A percentile compares a stretch with the other conserved stretches of the same genome.
Conservation (phyloP, 2,797 vertebrate genomes). For the Aplochiton taeniatus region DNA sequence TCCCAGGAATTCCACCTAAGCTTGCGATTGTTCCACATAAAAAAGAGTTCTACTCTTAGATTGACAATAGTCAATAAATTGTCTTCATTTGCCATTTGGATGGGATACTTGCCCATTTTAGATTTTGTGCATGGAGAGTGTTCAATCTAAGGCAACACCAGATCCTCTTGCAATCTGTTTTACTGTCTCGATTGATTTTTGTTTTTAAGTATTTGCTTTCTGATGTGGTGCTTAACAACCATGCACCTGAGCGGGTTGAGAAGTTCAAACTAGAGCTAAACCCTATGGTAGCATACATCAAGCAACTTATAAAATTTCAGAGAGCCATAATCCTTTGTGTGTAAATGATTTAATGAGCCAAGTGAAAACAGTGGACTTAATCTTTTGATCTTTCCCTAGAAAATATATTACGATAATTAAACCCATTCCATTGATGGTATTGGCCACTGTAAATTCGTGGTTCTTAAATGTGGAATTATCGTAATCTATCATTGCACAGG, state of each 20-base stretch:
- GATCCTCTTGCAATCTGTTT: background rate
- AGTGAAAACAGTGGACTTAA: slow-evolving; percentile 62
- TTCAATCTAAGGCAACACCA: no score
- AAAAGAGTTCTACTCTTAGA: no score
- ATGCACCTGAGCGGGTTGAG: slow-evolving; percentile 49
- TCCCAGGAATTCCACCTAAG: slow-evolving; percentile 5
- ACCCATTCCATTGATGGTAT: slow-evolving; percentile 55
- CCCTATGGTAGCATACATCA: slow-evolving; percentile 51
- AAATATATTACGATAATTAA: slow-evolving; percentile 36
- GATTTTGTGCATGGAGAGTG: no score
- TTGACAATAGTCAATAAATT: no score
- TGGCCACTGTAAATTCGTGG: slow-evolving; percentile 48
- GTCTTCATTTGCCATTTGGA: no score
- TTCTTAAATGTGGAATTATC: slow-evolving; percentile 44
- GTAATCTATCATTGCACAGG: background rate
- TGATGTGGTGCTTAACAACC: slow-evolving; percentile 24
- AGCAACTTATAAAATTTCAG: slow-evolving; percentile 55
- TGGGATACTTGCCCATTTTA: no score
- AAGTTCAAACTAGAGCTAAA: slow-evolving; percentile 55
- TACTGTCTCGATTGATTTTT: background rate
- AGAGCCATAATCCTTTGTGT: slow-evolving; percentile 65
- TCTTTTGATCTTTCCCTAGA: slow-evolving; percentile 61
- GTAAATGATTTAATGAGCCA: slow-evolving; percentile 73
- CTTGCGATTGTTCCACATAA: background rate
- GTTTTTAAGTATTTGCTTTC: slow-evolving; percentile 7